These are phyloP conservation scores for Chiloscyllium plagiosum DNA, from an alignment of 2,113 vertebrate genomes.

Conservation along the genomic window DNA sequence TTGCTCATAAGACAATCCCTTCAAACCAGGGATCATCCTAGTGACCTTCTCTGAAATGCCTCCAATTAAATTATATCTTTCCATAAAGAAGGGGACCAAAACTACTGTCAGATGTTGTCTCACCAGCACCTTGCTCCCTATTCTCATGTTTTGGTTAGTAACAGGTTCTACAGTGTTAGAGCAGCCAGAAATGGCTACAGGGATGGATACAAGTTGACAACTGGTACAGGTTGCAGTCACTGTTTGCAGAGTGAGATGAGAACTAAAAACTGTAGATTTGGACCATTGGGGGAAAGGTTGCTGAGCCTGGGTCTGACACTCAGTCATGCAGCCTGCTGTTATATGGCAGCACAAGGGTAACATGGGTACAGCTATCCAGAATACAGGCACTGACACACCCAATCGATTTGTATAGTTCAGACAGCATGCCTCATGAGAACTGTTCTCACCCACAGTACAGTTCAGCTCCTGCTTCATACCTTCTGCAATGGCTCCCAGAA, in stretches of 20 bases:
- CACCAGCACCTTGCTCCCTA: too few species aligned
- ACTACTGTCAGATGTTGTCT: too few species aligned
- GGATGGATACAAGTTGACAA: background rate
- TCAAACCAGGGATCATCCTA: too few species aligned
- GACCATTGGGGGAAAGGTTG: background rate
- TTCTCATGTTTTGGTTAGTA: background rate
- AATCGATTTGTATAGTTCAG: background rate
- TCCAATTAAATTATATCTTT: too few species aligned
- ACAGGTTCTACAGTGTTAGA: background rate
- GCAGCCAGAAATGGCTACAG: background rate
- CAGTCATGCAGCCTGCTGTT: background rate
- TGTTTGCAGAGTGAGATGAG: background rate
- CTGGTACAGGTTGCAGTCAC: too few species aligned
- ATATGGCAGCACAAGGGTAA: background rate
- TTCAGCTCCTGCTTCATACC: constrained; percentile 51
- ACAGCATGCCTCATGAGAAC: background rate
- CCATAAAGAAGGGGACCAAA: too few species aligned
- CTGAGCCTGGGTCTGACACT: background rate
- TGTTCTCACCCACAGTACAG: background rate
- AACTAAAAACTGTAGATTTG: background rate
- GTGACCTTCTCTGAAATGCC: too few species aligned
- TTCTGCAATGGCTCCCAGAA: constrained; percentile 83
- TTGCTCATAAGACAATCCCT: too few species aligned
- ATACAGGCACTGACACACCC: background rate
- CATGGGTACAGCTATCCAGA: background rate